Base-by-base conservation (phyloP, 2,797 vertebrate genomes). In the Philypnodon macrostomus region DNA sequence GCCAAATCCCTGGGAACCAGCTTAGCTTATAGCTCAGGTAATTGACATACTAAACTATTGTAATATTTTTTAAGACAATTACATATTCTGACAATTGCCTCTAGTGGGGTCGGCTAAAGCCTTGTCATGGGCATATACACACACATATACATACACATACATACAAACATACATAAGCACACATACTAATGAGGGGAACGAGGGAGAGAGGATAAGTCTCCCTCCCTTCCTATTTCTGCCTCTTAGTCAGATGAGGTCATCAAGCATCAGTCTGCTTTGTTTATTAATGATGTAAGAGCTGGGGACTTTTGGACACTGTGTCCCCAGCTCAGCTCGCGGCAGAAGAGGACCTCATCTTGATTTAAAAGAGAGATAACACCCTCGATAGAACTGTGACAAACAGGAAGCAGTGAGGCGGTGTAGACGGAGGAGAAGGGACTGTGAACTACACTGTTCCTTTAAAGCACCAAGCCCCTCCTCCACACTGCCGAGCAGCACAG, bases 381-480 rank as follows among this genome's bases (percentile, higher is more conserved):
- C 60, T 55, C 45, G 62, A 73, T 70, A 79, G 53, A 71, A 66
- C 76, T 63, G 77, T 70, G 75, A 81, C 66, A 81, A 80, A 78
- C 57, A 60, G 66, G 34, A 63, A 67, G 74, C 70, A 71, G 78
- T 24, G 59, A 74, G 69, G 52, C 62, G 69, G 54, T 66, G 58
- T 50, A 35, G 66, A 73, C 60, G 58, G 59, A 24, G 35, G 47
- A 53, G 67, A 69, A 51, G 67, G 57, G 44, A 54, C 45, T 14
- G 57, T 1, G 37, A 9, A 39, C 49, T 44, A 44, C 52, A 27
- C 86, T 88, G 86, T 79, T 60, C 73, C 88, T 89, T 91, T 91
- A 91, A 91, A 85, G 63, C 59, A 15, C 47, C 55, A 63, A 60
- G 79, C 80, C 83, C 87, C 87, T 80, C 89, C 88, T 81, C 72